Evolutionary conservation across 2,888 invertebrate genomes (phyloP).

Genomic region (Cyrtodaria siliqua): DNA sequence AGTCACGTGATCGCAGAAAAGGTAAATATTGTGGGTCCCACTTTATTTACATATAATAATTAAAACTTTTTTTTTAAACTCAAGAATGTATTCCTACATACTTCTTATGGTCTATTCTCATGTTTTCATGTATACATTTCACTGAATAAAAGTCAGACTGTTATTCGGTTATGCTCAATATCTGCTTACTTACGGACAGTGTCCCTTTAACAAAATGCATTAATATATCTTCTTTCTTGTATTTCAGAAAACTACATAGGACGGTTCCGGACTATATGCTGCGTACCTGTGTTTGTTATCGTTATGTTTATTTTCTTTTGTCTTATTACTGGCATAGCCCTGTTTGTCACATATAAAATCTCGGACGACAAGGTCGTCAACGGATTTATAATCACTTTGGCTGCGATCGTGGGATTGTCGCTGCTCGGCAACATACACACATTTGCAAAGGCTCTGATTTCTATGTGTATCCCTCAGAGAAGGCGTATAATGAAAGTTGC

Average conservation of each 20-base stretch:
- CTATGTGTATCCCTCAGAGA: slow-evolving; percentile 92
- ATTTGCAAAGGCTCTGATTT: slow-evolving; percentile 87
- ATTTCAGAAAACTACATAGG: slow-evolving; percentile 66
- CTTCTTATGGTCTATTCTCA: too few species aligned
- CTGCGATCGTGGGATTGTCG: slow-evolving; percentile 90
- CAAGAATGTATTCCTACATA: too few species aligned
- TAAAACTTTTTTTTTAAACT: too few species aligned
- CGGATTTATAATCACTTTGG: slow-evolving; percentile 89
- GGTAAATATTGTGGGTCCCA: too few species aligned
- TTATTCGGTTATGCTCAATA: too few species aligned
- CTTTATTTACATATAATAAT: too few species aligned
- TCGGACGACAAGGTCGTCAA: slow-evolving; percentile 84
- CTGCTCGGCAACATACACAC: slow-evolving; percentile 90
- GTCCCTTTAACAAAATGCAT: too few species aligned
- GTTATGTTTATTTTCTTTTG: slow-evolving; percentile 92
- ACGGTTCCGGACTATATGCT: slow-evolving; percentile 92
- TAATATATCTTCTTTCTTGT: too few species aligned
- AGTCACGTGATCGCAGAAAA: too few species aligned
- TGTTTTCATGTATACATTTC: too few species aligned
- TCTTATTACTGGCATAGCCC: slow-evolving; percentile 76
- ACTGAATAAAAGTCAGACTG: too few species aligned
- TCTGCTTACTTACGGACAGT: too few species aligned
- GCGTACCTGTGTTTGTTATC: slow-evolving; percentile 95
- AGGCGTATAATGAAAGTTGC: slow-evolving; percentile 87
- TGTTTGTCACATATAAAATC: slow-evolving; percentile 75